Conservation (phyloP, 2,797 vertebrate species). For the Accipiter badius region DNA sequence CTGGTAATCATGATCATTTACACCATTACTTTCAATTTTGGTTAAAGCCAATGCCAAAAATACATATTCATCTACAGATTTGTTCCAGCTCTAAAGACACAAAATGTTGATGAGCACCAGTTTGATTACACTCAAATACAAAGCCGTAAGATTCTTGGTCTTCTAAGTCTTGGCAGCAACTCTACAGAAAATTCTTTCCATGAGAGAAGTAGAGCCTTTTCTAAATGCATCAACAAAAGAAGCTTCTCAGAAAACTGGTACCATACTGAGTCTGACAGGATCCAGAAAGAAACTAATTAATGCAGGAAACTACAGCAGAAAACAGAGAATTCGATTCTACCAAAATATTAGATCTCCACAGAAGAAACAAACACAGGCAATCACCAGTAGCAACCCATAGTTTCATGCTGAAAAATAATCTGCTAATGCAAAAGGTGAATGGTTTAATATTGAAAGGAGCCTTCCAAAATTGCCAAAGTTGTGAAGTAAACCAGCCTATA, state of each 20-base stretch:
- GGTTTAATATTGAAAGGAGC: not conserved
- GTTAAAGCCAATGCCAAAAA: not conserved
- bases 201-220: not conserved
- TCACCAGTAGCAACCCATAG: not conserved
- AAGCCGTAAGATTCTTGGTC: not conserved
- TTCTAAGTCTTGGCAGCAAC: not conserved
- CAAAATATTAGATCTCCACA: not conserved
- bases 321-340: not conserved
- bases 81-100: not conserved
- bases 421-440: not conserved
- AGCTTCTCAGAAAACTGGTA: not conserved
- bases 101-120: not conserved
- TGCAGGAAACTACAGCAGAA: not conserved
- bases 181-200: not conserved
- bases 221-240: not conserved
- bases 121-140: constrained; percentile 1
- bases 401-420: not conserved
- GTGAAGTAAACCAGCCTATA: not conserved
- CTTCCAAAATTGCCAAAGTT: not conserved
- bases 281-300: constrained; percentile 4
- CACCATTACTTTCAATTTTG: not conserved
- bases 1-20: not conserved
- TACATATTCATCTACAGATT: not conserved
- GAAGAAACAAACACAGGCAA: not conserved
- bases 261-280: not conserved